Evolutionary conservation across 2,113 vertebrate species (phyloP), one percentile per base, ranked within the genome.

Genomic region (Vanacampus margaritifer): DNA sequence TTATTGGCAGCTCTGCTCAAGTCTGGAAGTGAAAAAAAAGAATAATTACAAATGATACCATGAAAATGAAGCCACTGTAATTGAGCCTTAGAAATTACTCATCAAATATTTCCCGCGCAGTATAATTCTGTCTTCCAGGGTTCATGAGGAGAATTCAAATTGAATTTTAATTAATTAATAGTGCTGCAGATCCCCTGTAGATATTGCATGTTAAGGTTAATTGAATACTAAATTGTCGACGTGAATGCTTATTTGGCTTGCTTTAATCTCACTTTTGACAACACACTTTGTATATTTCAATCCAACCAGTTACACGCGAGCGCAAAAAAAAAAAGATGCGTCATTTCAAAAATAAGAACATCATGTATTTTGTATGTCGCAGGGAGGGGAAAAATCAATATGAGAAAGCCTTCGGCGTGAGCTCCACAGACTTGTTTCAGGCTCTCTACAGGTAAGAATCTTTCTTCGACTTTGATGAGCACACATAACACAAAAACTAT

Each of bases 361-460:
- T 61, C 64, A 8, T 73, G 21, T 61, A 4, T 74, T 65, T 69
- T 43, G 1, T 0, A 64, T 54, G 17, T 83, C 71, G 5, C 72
- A 97, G 95, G 68, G 94, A 98, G 64, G 95, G 95, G 26, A 89
- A 28, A 75, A 95, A 92, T 79, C 96, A 94, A 68, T 93, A 97
- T 57, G 78, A 86, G 76, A 90, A 80, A 82, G 93, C 91, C 1
- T 95, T 96, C 53, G 93, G 94, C 0, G 57, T 93, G 32, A 84
- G 75, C 39, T 90, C 94, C 0, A 48, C 87, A 8, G 91, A 95
- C 14, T 90, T 94, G 62, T 98, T 97, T 71, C 79, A 88, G 1
- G 94, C 94, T 64, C 86, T 97, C 76, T 97, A 96, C 93, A 95
- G 95, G 95, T 96, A 84, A 88, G 58, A 72, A 64, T 19, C 50